A percentile compares a stretch with the other conserved stretches of the same genome.
phyloP scores from a whole-genome alignment of 2,888 invertebrate species.

The Hesperia comma region DNA sequence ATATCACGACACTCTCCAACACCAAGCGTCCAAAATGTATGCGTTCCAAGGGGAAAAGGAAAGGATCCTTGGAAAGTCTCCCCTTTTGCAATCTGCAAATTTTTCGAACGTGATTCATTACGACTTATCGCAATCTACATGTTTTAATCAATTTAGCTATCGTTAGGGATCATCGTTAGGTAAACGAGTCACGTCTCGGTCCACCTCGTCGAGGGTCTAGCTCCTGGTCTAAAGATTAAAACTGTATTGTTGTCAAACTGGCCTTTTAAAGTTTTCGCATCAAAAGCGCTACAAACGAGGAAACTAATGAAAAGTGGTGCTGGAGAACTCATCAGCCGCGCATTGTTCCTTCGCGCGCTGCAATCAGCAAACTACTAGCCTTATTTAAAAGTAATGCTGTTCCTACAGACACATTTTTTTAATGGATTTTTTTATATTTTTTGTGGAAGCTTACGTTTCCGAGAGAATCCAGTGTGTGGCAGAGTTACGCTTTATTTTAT shows the following conservation, averaged over 20 bases:
- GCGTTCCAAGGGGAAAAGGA: too few species aligned
- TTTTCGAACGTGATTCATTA: too few species aligned
- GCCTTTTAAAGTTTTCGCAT: conserved; percentile 12
- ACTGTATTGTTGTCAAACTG: conserved; percentile 13
- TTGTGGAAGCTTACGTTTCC: conserved; percentile 5
- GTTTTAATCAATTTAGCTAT: too few species aligned
- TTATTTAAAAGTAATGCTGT: conserved; percentile 34
- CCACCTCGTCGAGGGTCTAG: background rate
- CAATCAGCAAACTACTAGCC: conserved; percentile 36
- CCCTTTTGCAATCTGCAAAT: too few species aligned
- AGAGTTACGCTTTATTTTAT: background rate
- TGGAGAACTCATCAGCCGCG: conserved; percentile 28
- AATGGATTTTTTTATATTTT: conserved; percentile 18
- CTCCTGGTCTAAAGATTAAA: conserved; percentile 16
- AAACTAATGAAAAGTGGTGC: conserved; percentile 36
- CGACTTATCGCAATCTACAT: background rate
- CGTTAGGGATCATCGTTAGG: too few species aligned
- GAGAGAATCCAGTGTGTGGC: conserved; percentile 9
- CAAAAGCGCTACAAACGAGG: conserved; percentile 21
- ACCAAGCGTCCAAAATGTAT: too few species aligned
- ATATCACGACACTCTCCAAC: too few species aligned
- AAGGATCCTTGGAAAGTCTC: too few species aligned
- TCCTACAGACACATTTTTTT: conserved; percentile 34
- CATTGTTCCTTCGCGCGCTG: conserved; percentile 31
- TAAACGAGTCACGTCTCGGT: too few species aligned